phyloP scores from a whole-genome alignment of 2,888 invertebrate species.

The Drosophila quinaria region DNA sequence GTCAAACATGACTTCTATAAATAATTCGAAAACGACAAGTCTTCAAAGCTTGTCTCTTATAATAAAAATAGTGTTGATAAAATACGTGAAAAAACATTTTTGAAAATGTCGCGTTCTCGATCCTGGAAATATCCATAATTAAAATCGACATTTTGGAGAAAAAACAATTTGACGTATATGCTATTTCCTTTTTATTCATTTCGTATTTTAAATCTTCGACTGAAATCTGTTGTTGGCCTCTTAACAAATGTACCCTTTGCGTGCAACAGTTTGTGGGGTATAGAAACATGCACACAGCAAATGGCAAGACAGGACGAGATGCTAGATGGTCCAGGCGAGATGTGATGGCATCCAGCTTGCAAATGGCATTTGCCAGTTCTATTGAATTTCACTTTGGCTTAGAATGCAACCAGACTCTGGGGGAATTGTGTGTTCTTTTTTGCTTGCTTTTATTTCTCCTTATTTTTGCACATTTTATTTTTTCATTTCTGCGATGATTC shows the following conservation, averaged over 20 bases:
- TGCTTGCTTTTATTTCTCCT: not conserved
- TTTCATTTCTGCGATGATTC: constrained; percentile 20
- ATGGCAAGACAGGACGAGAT: constrained; percentile 47
- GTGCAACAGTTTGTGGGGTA: constrained; percentile 14
- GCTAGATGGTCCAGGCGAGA: constrained; percentile 30
- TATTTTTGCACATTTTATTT: constrained; percentile 1
- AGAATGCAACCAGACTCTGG: constrained; percentile 50
- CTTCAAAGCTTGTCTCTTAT: too few species aligned
- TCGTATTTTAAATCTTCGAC: too few species aligned
- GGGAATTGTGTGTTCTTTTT: constrained; percentile 27
- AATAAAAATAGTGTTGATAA: too few species aligned
- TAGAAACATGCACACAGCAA: constrained; percentile 28
- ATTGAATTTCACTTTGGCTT: constrained; percentile 69
- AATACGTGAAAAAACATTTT: too few species aligned
- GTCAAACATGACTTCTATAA: too few species aligned
- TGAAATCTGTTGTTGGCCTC: not conserved
- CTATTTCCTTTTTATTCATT: too few species aligned
- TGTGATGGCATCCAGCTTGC: constrained; percentile 31
- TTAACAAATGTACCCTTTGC: constrained; percentile 11
- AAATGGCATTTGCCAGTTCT: constrained; percentile 62
- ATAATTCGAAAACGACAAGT: too few species aligned
- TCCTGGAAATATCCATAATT: too few species aligned
- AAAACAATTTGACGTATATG: too few species aligned
- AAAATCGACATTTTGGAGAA: too few species aligned
- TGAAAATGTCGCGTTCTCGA: too few species aligned